Evolutionary conservation across 1,140 invertebrate species (phyloP).

Genomic region (Drosophila nigrodunni): DNA sequence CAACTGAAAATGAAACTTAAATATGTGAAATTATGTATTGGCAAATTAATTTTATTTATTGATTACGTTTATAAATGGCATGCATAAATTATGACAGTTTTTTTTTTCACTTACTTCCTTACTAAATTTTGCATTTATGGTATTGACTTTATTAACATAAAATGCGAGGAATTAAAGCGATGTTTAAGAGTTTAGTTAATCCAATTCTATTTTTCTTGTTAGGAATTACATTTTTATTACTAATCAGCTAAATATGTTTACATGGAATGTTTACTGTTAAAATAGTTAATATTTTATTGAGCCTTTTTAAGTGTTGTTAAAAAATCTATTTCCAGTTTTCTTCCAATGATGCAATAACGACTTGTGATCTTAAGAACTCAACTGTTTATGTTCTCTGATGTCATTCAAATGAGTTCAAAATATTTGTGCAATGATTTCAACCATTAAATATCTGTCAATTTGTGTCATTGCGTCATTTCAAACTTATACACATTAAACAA

Average conservation of each 20-base stretch:
- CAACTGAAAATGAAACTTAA: constrained; percentile 20
- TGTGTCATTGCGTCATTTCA: constrained; percentile 47
- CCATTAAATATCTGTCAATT: constrained; percentile 53
- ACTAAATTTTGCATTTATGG: too few species aligned
- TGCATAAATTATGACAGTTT: background rate
- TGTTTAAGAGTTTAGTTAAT: too few species aligned
- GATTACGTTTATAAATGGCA: background rate
- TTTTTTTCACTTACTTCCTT: background rate
- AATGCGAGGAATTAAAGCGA: too few species aligned
- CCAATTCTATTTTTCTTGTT: too few species aligned
- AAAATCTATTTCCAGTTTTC: background rate
- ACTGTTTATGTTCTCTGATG: constrained; percentile 38
- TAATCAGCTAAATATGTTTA: too few species aligned
- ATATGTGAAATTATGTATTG: constrained; percentile 1
- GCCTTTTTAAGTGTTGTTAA: too few species aligned
- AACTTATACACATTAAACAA: constrained; percentile 10
- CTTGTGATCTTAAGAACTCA: background rate
- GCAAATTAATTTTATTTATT: constrained; percentile 3
- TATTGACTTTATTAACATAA: too few species aligned
- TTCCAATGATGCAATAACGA: constrained; percentile 13
- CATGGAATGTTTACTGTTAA: too few species aligned
- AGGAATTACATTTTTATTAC: too few species aligned
- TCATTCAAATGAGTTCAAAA: constrained; percentile 33
- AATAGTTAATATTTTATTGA: too few species aligned
- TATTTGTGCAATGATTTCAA: constrained; percentile 49